Evolutionary conservation across 2,113 vertebrate genomes (phyloP).

Genomic region (Pygoscelis adeliae): DNA sequence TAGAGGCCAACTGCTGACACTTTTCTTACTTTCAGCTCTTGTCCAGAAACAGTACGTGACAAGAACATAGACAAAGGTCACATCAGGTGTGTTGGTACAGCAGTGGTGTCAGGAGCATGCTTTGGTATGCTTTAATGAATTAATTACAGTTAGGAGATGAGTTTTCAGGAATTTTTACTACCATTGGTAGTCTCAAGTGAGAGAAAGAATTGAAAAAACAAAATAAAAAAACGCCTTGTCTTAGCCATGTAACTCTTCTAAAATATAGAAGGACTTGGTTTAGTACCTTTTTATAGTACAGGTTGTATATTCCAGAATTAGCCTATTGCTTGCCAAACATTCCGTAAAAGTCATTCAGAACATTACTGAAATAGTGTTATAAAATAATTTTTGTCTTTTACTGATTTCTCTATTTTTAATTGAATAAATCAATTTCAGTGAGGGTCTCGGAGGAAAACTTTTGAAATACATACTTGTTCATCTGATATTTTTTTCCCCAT

Average conservation of each 20-base stretch:
- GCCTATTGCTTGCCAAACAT: not conserved
- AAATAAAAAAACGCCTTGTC: not conserved
- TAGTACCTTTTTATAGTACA: not conserved
- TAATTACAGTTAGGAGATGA: not conserved
- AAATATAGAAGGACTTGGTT: not conserved
- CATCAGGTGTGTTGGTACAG: not conserved
- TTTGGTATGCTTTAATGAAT: not conserved
- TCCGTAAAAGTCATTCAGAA: not conserved
- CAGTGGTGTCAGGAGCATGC: not conserved
- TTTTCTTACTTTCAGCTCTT: not conserved
- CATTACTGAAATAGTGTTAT: not conserved
- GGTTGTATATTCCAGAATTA: not conserved
- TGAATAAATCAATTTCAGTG: not conserved
- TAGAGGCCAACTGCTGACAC: not conserved
- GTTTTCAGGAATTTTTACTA: not conserved
- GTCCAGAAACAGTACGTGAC: not conserved
- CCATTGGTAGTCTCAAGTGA: not conserved
- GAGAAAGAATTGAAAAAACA: not conserved
- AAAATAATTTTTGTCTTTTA: not conserved
- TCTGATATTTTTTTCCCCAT: rapidly evolving
- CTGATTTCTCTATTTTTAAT: not conserved
- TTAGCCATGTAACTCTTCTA: not conserved
- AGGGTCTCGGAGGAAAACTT: not conserved
- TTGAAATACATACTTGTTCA: not conserved
- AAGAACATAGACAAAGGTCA: not conserved